phyloP scores from a whole-genome alignment of 64 coral and sea anemone genomes.

The Actinia tenebrosa region DNA sequence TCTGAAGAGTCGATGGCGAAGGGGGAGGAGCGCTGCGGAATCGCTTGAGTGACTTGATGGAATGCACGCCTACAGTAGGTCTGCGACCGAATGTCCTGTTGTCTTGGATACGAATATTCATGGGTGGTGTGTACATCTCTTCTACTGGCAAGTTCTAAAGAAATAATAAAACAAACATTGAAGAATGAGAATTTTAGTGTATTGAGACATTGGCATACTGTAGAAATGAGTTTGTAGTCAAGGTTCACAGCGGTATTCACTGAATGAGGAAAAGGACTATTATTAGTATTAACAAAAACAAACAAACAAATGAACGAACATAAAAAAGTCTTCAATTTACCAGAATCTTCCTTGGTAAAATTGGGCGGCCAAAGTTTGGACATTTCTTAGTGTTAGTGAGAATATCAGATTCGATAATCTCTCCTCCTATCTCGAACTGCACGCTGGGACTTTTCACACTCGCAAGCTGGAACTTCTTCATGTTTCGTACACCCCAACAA shows the following conservation, averaged over 20 bases:
- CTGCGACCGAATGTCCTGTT: slow-evolving; percentile 90
- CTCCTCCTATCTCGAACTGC: slow-evolving; percentile 86
- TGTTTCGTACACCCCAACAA: slow-evolving; percentile 94
- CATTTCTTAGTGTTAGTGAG: slow-evolving; percentile 84
- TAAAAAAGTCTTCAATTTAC: slow-evolving; percentile 22
- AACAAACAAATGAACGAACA: neutral
- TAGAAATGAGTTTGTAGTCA: too few relatives aligned
- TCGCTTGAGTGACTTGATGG: slow-evolving; percentile 51
- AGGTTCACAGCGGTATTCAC: too few relatives aligned
- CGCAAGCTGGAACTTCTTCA: slow-evolving; percentile 81
- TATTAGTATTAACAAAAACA: too few relatives aligned
- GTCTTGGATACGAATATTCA: slow-evolving; percentile 90
- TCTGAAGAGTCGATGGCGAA: slow-evolving; percentile 15
- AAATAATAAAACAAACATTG: neutral
- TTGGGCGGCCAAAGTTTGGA: slow-evolving; percentile 82
- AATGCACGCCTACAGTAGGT: slow-evolving; percentile 76
- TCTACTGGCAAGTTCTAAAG: slow-evolving; percentile 84
- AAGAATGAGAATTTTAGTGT: too few relatives aligned
- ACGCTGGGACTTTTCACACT: slow-evolving; percentile 85
- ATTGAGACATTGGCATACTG: too few relatives aligned
- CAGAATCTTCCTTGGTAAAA: slow-evolving; percentile 78
- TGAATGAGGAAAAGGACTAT: too few relatives aligned
- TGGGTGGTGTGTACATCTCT: slow-evolving; percentile 74
- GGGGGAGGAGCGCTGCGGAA: slow-evolving; percentile 58
- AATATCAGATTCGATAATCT: slow-evolving; percentile 60